A percentile compares a stretch with the other conserved stretches of the same genome.
Conservation (phyloP, 1,140 invertebrate species). For the Lordiphosa collinella region DNA sequence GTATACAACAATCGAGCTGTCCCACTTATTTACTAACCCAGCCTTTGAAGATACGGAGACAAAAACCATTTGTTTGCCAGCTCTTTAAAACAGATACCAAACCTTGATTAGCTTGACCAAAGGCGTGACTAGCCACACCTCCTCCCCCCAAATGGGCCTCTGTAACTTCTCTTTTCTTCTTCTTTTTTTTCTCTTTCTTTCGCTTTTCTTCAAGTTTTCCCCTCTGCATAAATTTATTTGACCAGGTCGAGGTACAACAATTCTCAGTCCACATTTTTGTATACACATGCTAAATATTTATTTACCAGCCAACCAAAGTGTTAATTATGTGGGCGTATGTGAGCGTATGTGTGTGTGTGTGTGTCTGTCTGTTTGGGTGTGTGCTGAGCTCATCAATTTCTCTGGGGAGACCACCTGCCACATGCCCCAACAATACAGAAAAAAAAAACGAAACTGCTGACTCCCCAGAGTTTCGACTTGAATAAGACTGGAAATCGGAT, state of each 20-base stretch:
- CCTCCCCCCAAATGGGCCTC: no score
- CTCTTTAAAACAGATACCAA: not conserved
- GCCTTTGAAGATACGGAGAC: not conserved
- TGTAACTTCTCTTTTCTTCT: no score
- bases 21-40: no score
- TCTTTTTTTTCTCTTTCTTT: no score
- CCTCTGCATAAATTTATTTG: slow-evolving; percentile 10
- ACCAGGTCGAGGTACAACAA: slow-evolving; percentile 12
- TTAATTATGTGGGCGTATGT: slow-evolving; percentile 56
- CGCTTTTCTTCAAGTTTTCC: no score
- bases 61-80: no score
- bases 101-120: slow-evolving; percentile 25
- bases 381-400: slow-evolving; percentile 58
- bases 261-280: slow-evolving; percentile 22
- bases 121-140: slow-evolving; percentile 8
- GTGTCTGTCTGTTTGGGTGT: slow-evolving; percentile 8
- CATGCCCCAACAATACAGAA: slow-evolving; percentile 8
- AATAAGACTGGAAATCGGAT: no score
- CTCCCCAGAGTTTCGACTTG: no score
- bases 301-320: slow-evolving; percentile 58
- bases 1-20: no score
- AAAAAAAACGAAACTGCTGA: slow-evolving; percentile 23
- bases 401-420: slow-evolving; percentile 25
- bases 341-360: slow-evolving; percentile 4
- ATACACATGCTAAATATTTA: slow-evolving; percentile 69